phyloP scores from a whole-genome alignment of 2,888 invertebrate genomes.

The Drosophila mayaguana region DNA sequence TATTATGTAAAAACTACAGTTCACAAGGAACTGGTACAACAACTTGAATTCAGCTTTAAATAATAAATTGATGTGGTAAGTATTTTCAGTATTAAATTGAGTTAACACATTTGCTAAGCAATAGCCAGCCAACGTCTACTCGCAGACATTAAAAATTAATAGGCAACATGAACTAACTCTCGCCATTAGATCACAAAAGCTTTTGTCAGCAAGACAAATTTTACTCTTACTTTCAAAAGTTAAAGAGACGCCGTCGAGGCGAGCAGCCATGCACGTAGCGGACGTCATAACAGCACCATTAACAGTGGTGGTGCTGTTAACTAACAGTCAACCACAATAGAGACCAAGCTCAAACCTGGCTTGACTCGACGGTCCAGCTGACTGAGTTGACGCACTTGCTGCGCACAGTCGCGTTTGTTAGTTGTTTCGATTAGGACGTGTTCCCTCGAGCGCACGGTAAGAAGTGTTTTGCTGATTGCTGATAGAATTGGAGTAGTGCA shows the following conservation, averaged over 20 bases:
- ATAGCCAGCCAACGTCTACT: not conserved
- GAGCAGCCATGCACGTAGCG: constrained; percentile 7
- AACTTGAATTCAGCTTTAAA: not conserved
- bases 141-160: not conserved
- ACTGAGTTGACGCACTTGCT: constrained; percentile 54
- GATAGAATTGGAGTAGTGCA: constrained; percentile 16
- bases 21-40: constrained; percentile 7
- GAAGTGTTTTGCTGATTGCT: constrained; percentile 36
- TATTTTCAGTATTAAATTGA: not conserved
- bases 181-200: constrained; percentile 15
- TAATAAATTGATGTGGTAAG: constrained; percentile 4
- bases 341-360: constrained; percentile 44
- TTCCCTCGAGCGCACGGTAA: constrained; percentile 74
- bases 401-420: constrained; percentile 75
- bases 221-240: constrained; percentile 78
- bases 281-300: constrained; percentile 12
- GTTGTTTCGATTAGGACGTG: constrained; percentile 73
- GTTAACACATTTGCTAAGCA: not conserved
- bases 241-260: constrained; percentile 59
- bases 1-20: constrained; percentile 6
- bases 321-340: constrained; percentile 40
- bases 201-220: constrained; percentile 45
- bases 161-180: constrained; percentile 5
- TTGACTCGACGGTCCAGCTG: constrained; percentile 45
- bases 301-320: constrained; percentile 50